Evolutionary conservation across 2,888 invertebrate genomes (phyloP), one percentile per base, ranked within the genome.

Genomic region (Corythucha ciliata): DNA sequence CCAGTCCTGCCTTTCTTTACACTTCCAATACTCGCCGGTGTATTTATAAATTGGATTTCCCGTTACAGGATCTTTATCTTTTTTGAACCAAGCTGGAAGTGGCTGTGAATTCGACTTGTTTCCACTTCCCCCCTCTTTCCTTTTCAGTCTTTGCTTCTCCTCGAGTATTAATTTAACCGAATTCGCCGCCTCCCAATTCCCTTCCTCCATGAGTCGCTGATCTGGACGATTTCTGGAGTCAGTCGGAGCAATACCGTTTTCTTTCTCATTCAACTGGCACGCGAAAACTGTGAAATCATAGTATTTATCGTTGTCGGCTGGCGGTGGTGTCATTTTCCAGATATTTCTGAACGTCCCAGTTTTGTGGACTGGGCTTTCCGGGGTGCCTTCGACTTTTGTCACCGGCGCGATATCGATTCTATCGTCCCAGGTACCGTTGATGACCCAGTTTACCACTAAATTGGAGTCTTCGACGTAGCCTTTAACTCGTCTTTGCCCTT

Each of bases 201-300:
- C 93, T 54, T 87, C 78, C 70, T 97, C 96, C 97, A 99, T 97
- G 60, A 93, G 76, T 41, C 97, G 79, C 72, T 98, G 97, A 77
- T 98, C 98, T 49, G 97, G 97, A 48, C 98, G 77, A 47, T 77
- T 70, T 25, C 96, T 79, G 48, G 88, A 83, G 74, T 99, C 98
- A 0, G 97, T 94, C 10, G 96, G 96, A 44, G 94, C 93, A 22
- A 97, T 82, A 56, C 80, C 85, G 3, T 81, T 79, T 70, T 98
- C 98, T 40, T 77, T 76, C 72, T 99, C 97, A 71, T 99, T 98
- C 63, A 99, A 73, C 71, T 98, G 94, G 66, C 93, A 85, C 47
- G 98, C 94, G 63, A 99, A 75, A 67, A 84, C 73, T 41, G 96
- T 96, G 72, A 97, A 97, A 72, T 87, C 83, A 73, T 99, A 98